Conservation (phyloP, 2,113 vertebrate genomes). For the Orthonyx spaldingii region DNA sequence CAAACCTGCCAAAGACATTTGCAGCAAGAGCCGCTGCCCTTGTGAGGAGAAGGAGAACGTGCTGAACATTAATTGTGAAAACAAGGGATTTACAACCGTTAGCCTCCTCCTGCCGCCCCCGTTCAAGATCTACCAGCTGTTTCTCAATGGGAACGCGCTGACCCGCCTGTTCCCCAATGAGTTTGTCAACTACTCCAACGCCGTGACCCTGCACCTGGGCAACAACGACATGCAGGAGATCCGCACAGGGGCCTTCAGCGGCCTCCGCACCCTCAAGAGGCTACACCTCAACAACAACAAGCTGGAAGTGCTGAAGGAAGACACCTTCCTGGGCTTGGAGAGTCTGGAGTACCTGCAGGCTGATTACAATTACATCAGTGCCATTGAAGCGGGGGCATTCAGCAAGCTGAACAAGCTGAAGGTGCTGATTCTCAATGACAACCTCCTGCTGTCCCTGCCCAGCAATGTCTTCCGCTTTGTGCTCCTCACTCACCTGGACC, state of each 20-base stretch:
- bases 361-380: slow-evolving; percentile 97
- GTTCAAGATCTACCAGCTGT: slow-evolving; percentile 93
- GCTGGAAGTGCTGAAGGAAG: slow-evolving; percentile 90
- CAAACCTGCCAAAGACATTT: slow-evolving; percentile 97
- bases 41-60: slow-evolving; percentile 96
- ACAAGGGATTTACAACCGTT: slow-evolving; percentile 93
- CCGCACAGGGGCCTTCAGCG: slow-evolving; percentile 85
- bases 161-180: slow-evolving; percentile 88
- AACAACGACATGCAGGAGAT: slow-evolving; percentile 98
- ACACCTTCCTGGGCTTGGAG: slow-evolving; percentile 91
- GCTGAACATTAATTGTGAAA: slow-evolving; percentile 96
- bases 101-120: slow-evolving; percentile 88
- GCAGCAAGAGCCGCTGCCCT: slow-evolving; percentile 91
- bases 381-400: slow-evolving; percentile 91
- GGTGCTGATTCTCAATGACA: slow-evolving; percentile 98
- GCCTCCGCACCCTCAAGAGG: slow-evolving; percentile 89
- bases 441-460: slow-evolving; percentile 91
- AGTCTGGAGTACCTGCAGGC: slow-evolving; percentile 96
- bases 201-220: slow-evolving; percentile 92
- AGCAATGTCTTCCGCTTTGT: slow-evolving; percentile 97
- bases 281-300: slow-evolving; percentile 98
- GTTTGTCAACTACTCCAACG: slow-evolving; percentile 93
- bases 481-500: slow-evolving; percentile 94
- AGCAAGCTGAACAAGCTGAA: slow-evolving; percentile 96
- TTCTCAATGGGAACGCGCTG: slow-evolving; percentile 94